Base-by-base conservation (phyloP, 2,797 vertebrate genomes). In the Enteromius paludinosus region DNA sequence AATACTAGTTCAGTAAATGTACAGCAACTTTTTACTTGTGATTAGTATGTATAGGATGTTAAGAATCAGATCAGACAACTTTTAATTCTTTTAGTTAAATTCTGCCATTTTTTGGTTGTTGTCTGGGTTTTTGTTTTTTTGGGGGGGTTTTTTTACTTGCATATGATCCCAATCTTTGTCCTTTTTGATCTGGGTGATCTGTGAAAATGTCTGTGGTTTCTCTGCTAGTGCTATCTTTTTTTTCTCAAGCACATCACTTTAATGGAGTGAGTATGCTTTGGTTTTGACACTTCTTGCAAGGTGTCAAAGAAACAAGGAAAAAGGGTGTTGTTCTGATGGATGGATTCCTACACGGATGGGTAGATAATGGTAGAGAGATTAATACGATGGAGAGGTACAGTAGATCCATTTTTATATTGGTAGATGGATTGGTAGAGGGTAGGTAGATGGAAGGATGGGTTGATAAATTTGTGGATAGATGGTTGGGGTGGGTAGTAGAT, bases 261-360 rank as follows among this genome's bases (percentile, higher is more conserved):
- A 30, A 59, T 33, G 6, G 17, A 25, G 23, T 11, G 35, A 20
- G 12, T 3, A 33, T 33, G 0, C 15, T 69, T 47, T 70, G 25
- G 52, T 43, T 70, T 79, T 79, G 15, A 79, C n/a, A 69, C 78
- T 56, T 69, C 17, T 43, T 43, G 15, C 1, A 30, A 43, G 56
- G 6, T 64, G 0, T 20, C 52, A 45, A n/a, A 69, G 6, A 33
- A 70, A 43, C 11, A 3, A 12, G 17, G 20, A 12, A n/a, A 18
- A 35, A 52, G 30, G 33, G 33, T 33, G 4, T 33, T 33, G 33
- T 33, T 33, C 33, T 33, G 18, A 2, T 61, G 25, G 14, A 8
- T 33, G 7, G 62, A 11, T 38, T 35, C 33, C 33, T 35, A 35
- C 0, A 35, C 0, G 33, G 3, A 52, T 20, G 17, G 17, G 47